Percentiles rank a stretch among this genome's conserved stretches.
phyloP scores from a whole-genome alignment of 2,888 invertebrate genomes.

The Drosophila dives region DNA sequence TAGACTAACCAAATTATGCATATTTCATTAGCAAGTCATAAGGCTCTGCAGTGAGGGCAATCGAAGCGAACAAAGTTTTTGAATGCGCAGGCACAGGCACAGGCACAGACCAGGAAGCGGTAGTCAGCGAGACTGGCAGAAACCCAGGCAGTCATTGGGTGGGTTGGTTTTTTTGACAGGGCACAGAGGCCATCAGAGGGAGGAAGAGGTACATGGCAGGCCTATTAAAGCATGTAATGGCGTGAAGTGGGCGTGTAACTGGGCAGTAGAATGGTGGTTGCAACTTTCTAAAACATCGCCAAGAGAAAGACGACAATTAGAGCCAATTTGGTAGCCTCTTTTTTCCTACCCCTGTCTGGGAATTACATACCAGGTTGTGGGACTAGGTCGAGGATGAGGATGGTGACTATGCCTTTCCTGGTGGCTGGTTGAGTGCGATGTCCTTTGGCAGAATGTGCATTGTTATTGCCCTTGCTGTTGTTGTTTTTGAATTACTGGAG shows the following conservation, averaged over 20 bases:
- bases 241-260: slow-evolving; percentile 68
- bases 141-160: background rate
- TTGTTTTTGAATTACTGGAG: slow-evolving; percentile 20
- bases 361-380: slow-evolving; percentile 18
- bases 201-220: slow-evolving; percentile 21
- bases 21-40: slow-evolving; percentile 12
- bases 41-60: slow-evolving; percentile 34
- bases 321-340: slow-evolving; percentile 68
- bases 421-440: slow-evolving; percentile 62
- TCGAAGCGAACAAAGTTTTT: slow-evolving; percentile 55
- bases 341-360: slow-evolving; percentile 9
- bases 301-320: slow-evolving; percentile 71
- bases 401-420: background rate
- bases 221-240: slow-evolving; percentile 79
- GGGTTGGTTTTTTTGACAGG: background rate
- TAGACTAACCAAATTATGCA: slow-evolving; percentile 19
- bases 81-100: slow-evolving; percentile 59
- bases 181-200: background rate
- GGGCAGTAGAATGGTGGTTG: slow-evolving; percentile 37
- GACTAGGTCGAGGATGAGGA: background rate
- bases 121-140: slow-evolving; percentile 17
- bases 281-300: slow-evolving; percentile 40
- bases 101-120: slow-evolving; percentile 59
- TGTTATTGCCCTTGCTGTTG: slow-evolving; percentile 32
- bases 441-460: slow-evolving; percentile 67